These are phyloP conservation scores for Polypterus senegalus DNA, from an alignment of 2,113 vertebrate species.

Conservation along the genomic window DNA sequence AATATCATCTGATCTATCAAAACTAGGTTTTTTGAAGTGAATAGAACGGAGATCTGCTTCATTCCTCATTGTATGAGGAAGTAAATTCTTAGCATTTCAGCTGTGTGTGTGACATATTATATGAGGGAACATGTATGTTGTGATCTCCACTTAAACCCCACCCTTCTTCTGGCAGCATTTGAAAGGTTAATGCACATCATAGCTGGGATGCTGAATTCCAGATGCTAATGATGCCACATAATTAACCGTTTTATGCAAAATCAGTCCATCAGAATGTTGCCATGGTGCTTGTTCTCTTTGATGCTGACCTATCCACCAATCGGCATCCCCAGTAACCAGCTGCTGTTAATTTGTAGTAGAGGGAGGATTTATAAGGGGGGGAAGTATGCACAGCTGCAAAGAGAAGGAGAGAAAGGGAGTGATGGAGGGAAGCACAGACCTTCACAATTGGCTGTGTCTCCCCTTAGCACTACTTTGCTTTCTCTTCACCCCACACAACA, in stretches of 20 bases:
- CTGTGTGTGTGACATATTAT: no score
- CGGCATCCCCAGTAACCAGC: conserved; percentile 21
- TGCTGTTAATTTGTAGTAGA: not conserved
- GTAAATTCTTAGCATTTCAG: no score
- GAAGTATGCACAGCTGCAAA: not conserved
- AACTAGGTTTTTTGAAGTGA: no score
- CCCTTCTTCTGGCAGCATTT: not conserved
- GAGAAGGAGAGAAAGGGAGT: not conserved
- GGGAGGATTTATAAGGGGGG: not conserved
- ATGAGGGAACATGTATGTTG: no score
- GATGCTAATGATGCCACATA: conserved; percentile 58
- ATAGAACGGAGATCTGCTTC: no score
- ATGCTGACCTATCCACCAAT: conserved; percentile 37
- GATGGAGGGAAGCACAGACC: not conserved
- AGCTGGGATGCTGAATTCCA: conserved; percentile 54
- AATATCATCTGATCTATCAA: no score
- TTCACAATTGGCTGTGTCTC: not conserved
- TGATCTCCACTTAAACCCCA: no score
- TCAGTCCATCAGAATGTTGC: conserved; percentile 51
- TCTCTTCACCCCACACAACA: not conserved
- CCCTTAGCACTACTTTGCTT: not conserved
- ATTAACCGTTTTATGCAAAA: conserved; percentile 66
- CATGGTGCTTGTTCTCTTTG: conserved; percentile 41
- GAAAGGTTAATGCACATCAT: conserved; percentile 14
- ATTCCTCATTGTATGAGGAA: no score